Evolutionary conservation across 2,113 vertebrate genomes (phyloP), one percentile per base, ranked within the genome.

Genomic region (Corythornis vintsioides): DNA sequence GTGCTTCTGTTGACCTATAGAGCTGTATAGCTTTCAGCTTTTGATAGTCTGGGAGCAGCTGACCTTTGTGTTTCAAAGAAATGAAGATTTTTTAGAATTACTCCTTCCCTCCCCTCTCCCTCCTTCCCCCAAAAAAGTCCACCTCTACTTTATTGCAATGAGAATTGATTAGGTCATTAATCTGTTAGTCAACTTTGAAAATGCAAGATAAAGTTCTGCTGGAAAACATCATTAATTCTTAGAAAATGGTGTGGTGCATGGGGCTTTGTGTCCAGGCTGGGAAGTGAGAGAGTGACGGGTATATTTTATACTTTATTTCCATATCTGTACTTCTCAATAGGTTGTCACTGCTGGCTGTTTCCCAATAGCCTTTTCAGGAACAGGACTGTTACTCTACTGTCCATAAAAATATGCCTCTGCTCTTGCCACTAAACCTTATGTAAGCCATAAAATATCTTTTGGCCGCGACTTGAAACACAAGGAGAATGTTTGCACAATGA

Each of bases 381-480:
- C 90, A 92, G 64, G 63, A 60, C 65, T 96, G 94, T 95, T 94
- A 90, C 94, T 75, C 61, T 70, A 45, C 82, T 87, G 63, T 78
- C 86, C 92, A 90, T 94, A 95, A 95, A 86, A 92, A 93, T 47
- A 86, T 93, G 76, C 79, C 91, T 91, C 87, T 96, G 85, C 76
- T 88, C 7, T 94, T 93, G 70, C 88, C 88, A 84, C 83, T 84
- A 79, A 94, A 92, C 61, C 96, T 97, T 94, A 95, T 94, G 83
- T 29, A 84, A 96, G 69, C 88, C 83, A 72, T 96, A 96, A 96
- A 95, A n/a, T 94, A 78, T 90, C 64, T 93, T 81, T 96, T 89
- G 67, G 83, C 71, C 95, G 40, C 1, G 31, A 92, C 70, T 92
- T 55, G 92, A 92, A 97, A 67, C 89, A 90, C 89, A 94, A 95